Evolutionary conservation across 2,888 invertebrate genomes (phyloP).

Genomic region (Actias luna): DNA sequence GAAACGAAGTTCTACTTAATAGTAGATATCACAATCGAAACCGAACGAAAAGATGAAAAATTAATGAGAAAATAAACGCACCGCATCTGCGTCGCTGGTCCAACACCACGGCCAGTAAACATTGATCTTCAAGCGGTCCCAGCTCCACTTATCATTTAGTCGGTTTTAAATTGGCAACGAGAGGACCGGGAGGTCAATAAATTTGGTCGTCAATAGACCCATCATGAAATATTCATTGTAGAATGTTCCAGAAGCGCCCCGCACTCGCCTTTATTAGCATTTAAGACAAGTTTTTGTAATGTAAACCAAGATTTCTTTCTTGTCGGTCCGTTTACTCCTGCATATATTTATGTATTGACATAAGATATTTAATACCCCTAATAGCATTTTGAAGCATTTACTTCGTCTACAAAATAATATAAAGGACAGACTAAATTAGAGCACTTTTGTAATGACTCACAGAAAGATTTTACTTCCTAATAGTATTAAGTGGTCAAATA

Average conservation of each 20-base stretch:
- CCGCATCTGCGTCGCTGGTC: slow-evolving; percentile 58
- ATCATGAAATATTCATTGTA: slow-evolving; percentile 68
- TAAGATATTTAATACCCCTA: slow-evolving; percentile 29
- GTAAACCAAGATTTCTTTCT: slow-evolving; percentile 53
- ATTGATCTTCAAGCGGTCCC: slow-evolving; percentile 36
- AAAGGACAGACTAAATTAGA: background rate
- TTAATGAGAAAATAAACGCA: slow-evolving; percentile 68
- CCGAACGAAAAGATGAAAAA: slow-evolving; percentile 57
- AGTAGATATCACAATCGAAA: slow-evolving; percentile 27
- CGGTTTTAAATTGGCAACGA: slow-evolving; percentile 24
- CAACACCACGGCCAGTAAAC: slow-evolving; percentile 39
- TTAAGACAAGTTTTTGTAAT: slow-evolving; percentile 67
- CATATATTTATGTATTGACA: slow-evolving; percentile 45
- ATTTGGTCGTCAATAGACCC: slow-evolving; percentile 48
- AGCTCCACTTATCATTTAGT: slow-evolving; percentile 20
- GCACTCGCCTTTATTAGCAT: slow-evolving; percentile 69
- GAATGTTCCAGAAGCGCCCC: slow-evolving; percentile 44
- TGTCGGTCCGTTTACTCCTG: slow-evolving; percentile 34
- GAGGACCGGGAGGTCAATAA: slow-evolving; percentile 35
- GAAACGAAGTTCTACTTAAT: slow-evolving; percentile 8
- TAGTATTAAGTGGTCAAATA: no score
- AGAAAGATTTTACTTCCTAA: no score
- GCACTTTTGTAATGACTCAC: no score
- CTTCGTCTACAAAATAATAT: background rate
- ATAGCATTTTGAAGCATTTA: background rate